phyloP scores from a whole-genome alignment of 2,888 invertebrate genomes.

The Exocentrus adspersus region DNA sequence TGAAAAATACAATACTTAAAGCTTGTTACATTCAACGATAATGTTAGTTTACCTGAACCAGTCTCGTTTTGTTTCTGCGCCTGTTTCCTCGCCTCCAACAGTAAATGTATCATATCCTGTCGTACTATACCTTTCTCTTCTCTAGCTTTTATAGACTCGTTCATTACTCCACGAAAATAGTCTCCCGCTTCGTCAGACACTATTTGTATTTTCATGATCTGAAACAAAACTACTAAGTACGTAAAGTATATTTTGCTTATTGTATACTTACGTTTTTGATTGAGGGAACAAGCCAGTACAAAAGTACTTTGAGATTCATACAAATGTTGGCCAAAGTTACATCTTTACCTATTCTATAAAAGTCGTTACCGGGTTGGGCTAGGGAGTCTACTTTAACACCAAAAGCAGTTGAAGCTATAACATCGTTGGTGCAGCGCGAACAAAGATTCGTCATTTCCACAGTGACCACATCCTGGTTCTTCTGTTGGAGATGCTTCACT shows the following conservation, averaged over 20 bases:
- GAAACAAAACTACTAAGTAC: not conserved
- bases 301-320: not conserved
- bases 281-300: not conserved
- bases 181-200: constrained; percentile 25
- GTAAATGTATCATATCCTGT: constrained; percentile 65
- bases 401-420: constrained; percentile 61
- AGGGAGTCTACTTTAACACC: constrained; percentile 64
- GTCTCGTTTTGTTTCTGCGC: constrained; percentile 6
- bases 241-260: too few species aligned
- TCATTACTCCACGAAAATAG: constrained; percentile 46
- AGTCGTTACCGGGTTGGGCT: constrained; percentile 65
- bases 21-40: too few species aligned
- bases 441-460: constrained; percentile 64
- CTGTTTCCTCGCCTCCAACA: constrained; percentile 67
- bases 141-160: constrained; percentile 42
- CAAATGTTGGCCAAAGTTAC: not conserved
- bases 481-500: constrained; percentile 27
- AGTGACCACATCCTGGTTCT: constrained; percentile 47
- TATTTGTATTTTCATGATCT: constrained; percentile 20
- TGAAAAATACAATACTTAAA: too few species aligned
- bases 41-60: constrained; percentile 13
- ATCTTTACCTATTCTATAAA: constrained; percentile 57
- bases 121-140: constrained; percentile 47
- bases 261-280: not conserved
- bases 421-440: constrained; percentile 65